phyloP scores from a whole-genome alignment of 2,888 invertebrate genomes.

The Amaurobius ferox region DNA sequence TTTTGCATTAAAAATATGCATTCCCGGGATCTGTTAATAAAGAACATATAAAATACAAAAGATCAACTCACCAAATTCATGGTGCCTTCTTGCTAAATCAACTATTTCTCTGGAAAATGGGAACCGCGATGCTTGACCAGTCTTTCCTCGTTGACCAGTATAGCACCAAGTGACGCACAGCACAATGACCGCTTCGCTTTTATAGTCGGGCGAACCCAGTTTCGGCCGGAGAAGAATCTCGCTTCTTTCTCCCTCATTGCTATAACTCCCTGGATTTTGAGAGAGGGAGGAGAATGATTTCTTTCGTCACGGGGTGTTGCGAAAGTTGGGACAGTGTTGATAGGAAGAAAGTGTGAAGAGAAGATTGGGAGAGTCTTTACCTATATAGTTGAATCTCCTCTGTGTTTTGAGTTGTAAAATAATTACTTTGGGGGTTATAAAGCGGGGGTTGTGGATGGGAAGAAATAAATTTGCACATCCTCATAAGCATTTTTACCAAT shows the following conservation, averaged over 20 bases:
- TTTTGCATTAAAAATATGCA: background rate
- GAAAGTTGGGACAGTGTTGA: background rate
- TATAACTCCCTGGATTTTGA: background rate
- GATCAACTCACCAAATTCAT: background rate
- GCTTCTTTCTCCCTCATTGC: background rate
- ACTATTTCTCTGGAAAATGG: background rate
- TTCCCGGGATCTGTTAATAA: too few species aligned
- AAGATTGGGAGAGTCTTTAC: too few species aligned
- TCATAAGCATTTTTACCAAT: too few species aligned
- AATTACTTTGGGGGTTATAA: too few species aligned
- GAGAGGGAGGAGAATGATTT: background rate
- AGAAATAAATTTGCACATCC: too few species aligned
- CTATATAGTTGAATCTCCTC: too few species aligned
- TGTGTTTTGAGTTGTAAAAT: too few species aligned
- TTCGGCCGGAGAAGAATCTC: background rate
- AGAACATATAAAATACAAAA: background rate
- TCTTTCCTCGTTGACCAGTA: constrained; percentile 47
- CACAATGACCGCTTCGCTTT: constrained; percentile 63
- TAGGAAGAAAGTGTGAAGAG: too few species aligned
- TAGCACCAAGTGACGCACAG: constrained; percentile 58
- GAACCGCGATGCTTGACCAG: constrained; percentile 9
- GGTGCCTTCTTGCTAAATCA: background rate
- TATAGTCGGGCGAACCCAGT: constrained; percentile 58
- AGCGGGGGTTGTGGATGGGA: too few species aligned
- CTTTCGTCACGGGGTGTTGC: background rate